Conservation (phyloP, 2,797 vertebrate species). For the Austrolebias charrua region DNA sequence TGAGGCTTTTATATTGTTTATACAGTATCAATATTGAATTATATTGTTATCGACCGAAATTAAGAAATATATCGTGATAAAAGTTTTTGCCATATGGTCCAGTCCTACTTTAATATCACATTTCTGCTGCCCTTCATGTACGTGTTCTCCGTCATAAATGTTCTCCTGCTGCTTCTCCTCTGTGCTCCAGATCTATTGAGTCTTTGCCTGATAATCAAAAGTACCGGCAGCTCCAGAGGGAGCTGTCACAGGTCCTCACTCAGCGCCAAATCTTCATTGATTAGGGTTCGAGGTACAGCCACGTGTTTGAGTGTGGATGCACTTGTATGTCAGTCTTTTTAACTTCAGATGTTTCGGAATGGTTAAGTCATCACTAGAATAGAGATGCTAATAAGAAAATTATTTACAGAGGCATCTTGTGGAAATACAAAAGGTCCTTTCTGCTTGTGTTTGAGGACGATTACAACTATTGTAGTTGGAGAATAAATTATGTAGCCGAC, state of each 20-base stretch:
- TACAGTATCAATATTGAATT: too few species aligned
- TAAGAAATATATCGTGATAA: too few species aligned
- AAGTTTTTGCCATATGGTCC: too few species aligned
- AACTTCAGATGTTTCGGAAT: background rate
- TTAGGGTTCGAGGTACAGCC: constrained; percentile 90
- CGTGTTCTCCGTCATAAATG: constrained; percentile 30
- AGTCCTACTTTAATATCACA: too few species aligned
- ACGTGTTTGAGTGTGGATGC: constrained; percentile 53
- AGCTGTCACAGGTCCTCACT: constrained; percentile 98
- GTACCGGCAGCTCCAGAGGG: constrained; percentile 98
- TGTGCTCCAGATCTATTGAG: constrained; percentile 93
- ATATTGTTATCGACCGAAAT: too few species aligned
- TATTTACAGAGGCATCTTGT: too few species aligned
- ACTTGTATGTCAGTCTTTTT: background rate
- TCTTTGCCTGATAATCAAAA: constrained; percentile 99
- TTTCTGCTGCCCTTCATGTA: constrained; percentile 16
- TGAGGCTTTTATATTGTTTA: too few species aligned
- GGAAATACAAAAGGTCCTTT: background rate
- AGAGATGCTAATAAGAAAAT: background rate
- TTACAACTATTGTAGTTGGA: background rate
- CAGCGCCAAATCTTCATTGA: constrained; percentile 99
- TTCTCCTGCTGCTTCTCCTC: constrained; percentile 52
- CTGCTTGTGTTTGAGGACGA: background rate
- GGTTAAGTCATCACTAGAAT: background rate
- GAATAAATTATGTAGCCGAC: background rate